phyloP scores from a whole-genome alignment of 2,797 vertebrate genomes.

The Peromyscus attwateri region DNA sequence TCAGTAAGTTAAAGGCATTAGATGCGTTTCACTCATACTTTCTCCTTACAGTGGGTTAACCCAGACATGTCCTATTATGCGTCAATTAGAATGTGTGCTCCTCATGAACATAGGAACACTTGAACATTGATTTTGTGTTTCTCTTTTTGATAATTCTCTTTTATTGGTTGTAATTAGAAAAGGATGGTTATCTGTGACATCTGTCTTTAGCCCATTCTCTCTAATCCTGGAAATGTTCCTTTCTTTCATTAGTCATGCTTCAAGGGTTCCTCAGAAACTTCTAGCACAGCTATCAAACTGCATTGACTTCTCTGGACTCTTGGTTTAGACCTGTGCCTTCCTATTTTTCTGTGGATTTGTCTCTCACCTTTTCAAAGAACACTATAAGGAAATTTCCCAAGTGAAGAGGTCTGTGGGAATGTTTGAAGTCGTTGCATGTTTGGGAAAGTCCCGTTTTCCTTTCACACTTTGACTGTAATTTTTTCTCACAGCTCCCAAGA shows the following conservation, averaged over 20 bases:
- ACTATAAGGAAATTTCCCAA: slow-evolving; percentile 50
- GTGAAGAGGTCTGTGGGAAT: neutral
- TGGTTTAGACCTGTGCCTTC: neutral
- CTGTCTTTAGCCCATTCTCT: neutral
- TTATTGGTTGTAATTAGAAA: slow-evolving; percentile 24
- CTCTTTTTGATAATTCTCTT: slow-evolving; percentile 9
- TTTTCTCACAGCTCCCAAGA: neutral
- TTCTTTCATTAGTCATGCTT: neutral
- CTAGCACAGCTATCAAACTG: neutral
- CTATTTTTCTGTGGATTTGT: slow-evolving; percentile 31
- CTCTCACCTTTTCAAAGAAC: slow-evolving; percentile 11
- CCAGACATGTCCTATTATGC: neutral
- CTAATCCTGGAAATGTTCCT: slow-evolving; percentile 8
- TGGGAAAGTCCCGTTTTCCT: slow-evolving; percentile 39
- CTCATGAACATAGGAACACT: neutral
- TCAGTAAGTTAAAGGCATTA: neutral
- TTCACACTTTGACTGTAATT: slow-evolving; percentile 2
- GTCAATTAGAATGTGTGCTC: neutral
- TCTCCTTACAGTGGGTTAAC: neutral
- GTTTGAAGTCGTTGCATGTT: neutral
- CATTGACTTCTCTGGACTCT: neutral
- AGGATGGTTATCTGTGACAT: neutral
- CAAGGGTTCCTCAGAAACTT: neutral
- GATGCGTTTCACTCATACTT: neutral
- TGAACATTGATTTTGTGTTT: neutral